phyloP scores from a whole-genome alignment of 2,888 invertebrate genomes.

The Pseudanteris insignis region DNA sequence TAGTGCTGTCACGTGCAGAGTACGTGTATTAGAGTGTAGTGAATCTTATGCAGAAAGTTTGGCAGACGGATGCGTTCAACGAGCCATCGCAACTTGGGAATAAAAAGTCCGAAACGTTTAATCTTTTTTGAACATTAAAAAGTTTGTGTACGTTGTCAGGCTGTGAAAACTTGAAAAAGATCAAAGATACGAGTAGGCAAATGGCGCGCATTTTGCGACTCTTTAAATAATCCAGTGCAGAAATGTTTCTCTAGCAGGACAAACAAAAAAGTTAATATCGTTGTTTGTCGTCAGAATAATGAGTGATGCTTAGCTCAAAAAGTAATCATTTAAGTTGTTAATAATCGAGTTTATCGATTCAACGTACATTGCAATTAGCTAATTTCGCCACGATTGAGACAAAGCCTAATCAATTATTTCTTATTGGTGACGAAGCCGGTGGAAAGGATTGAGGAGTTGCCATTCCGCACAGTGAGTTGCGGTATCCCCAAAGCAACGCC shows the following conservation, averaged over 20 bases:
- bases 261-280: no score
- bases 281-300: no score
- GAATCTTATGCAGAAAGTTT: no score
- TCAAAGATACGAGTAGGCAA: constrained; percentile 40
- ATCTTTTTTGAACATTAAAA: constrained; percentile 44
- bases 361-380: constrained; percentile 40
- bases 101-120: constrained; percentile 39
- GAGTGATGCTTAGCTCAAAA: no score
- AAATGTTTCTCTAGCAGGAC: no score
- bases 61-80: constrained; percentile 42
- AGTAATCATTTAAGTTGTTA: no score
- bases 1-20: no score
- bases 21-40: no score
- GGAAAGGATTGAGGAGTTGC: no score
- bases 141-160: constrained; percentile 43
- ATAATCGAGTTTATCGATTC: constrained; percentile 13
- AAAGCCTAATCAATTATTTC: constrained; percentile 47
- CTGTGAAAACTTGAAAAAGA: constrained; percentile 41
- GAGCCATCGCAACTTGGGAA: constrained; percentile 38
- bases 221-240: constrained; percentile 46
- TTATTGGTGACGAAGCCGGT: constrained; percentile 38
- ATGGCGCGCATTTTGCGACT: constrained; percentile 37
- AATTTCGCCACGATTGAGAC: constrained; percentile 47
- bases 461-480: no score
- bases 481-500: constrained; percentile 18